These are phyloP conservation scores for Pharmacophagus antenor DNA, from an alignment of 2,888 invertebrate genomes.

Conservation along the genomic window DNA sequence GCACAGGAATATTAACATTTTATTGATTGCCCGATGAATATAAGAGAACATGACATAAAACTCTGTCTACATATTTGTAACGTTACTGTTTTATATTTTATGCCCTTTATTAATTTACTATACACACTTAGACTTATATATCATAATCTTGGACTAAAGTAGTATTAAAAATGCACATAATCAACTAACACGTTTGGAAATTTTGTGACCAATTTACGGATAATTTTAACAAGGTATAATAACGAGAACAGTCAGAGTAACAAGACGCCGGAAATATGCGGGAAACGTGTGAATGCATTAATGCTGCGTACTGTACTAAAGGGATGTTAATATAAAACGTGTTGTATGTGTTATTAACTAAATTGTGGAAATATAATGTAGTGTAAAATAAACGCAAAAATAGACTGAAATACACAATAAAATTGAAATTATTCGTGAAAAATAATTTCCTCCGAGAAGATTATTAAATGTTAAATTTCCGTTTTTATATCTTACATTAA, in stretches of 20 bases:
- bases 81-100: too few relatives aligned
- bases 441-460: too few relatives aligned
- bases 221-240: not conserved
- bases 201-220: not conserved
- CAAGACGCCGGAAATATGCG: conserved; percentile 16
- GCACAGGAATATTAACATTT: not conserved
- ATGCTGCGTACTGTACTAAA: conserved; percentile 14
- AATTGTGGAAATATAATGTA: not conserved
- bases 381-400: not conserved
- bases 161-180: not conserved
- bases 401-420: too few relatives aligned
- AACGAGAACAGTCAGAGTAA: too few relatives aligned
- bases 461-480: too few relatives aligned
- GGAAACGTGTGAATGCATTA: conserved; percentile 22
- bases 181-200: not conserved
- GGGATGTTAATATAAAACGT: conserved; percentile 9
- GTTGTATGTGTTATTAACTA: not conserved
- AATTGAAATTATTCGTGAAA: too few relatives aligned
- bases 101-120: too few relatives aligned
- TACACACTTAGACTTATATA: not conserved
- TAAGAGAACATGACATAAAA: not conserved
- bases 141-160: not conserved
- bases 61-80: too few relatives aligned
- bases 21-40: not conserved
- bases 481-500: not conserved